Evolutionary conservation across 2,113 vertebrate species (phyloP).

Genomic region (Rhinichthys klamathensis): DNA sequence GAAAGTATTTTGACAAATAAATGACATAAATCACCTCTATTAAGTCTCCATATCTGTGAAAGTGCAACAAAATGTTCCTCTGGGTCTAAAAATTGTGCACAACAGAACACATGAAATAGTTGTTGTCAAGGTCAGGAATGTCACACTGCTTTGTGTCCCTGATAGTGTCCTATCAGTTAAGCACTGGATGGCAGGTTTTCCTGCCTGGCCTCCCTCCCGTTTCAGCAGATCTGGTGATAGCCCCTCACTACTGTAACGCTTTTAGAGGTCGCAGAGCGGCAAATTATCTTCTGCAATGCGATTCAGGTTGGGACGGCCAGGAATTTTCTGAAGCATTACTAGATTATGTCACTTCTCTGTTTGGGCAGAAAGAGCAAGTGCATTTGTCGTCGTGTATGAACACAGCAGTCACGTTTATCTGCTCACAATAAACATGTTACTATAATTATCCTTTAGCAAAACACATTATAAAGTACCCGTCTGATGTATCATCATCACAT

Average conservation of each 20-base stretch:
- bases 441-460: constrained; percentile 4
- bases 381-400: background rate
- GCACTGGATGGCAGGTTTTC: constrained; percentile 22
- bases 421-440: background rate
- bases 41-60: background rate
- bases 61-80: background rate
- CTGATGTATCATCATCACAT: constrained; percentile 26
- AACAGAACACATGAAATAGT: background rate
- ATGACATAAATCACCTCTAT: background rate
- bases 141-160: constrained; percentile 26
- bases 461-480: background rate
- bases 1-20: background rate
- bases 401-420: background rate
- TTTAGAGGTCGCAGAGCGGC: background rate
- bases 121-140: constrained; percentile 26
- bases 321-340: constrained; percentile 68
- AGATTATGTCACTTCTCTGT: constrained; percentile 62
- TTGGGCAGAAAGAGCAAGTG: constrained; percentile 48
- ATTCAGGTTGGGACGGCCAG: constrained; percentile 41
- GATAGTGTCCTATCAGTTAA: constrained; percentile 1
- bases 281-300: constrained; percentile 50
- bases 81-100: background rate
- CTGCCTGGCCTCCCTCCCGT: constrained; percentile 3
- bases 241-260: constrained; percentile 26
- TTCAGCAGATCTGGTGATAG: constrained; percentile 26